Base-by-base conservation (phyloP, 2,797 vertebrate genomes). In the Orestias chungarensis region DNA sequence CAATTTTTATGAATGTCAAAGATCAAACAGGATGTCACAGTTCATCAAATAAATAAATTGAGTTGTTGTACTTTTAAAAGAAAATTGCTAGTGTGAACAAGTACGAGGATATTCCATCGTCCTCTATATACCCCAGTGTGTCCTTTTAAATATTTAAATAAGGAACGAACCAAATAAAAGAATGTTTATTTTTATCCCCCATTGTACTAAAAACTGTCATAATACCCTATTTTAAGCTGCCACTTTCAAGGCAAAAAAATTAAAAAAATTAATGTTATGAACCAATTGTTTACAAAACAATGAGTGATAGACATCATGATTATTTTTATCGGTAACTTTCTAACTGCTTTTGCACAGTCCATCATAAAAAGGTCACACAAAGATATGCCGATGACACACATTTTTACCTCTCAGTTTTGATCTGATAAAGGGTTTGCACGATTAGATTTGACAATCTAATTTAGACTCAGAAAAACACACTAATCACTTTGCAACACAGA, bases 371-470 rank as follows among this genome's bases (percentile, higher is more conserved):
- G 73, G 78, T 85, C 78, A 68, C 6, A 54, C 33, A 68, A 57
- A 44, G 57, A 25, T 38, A 70, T 72, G 18, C 1, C 52, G 71
- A 49, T 38, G 61, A 78, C 29, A 20, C 78, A 77, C 66, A 59
- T 46, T 76, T 55, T 49, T 70, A 27, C 15, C 4, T 2, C 25
- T 11, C 38, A 74, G 68, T 46, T 40, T 66, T 42, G 44, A 80
- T 82, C 78, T 61, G 86, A 89, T 89, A 79, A 88, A 74, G 72
- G 64, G 80, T 67, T 64, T 18, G n/a, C 64, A 49, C 70, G 74
- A 68, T 62, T 66, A 82, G 76, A 72, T 47, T 50, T 73, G 79
- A 81, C 79, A 64, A 67, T 74, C 80, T 71, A n/a, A 67, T 69
- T 80, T 52, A 73, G 62, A 70, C 46, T 44, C 54, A 68, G 67